Evolutionary conservation across 2,888 invertebrate genomes (phyloP), one percentile per base, ranked within the genome.

Genomic region (Vesta saturnalis): DNA sequence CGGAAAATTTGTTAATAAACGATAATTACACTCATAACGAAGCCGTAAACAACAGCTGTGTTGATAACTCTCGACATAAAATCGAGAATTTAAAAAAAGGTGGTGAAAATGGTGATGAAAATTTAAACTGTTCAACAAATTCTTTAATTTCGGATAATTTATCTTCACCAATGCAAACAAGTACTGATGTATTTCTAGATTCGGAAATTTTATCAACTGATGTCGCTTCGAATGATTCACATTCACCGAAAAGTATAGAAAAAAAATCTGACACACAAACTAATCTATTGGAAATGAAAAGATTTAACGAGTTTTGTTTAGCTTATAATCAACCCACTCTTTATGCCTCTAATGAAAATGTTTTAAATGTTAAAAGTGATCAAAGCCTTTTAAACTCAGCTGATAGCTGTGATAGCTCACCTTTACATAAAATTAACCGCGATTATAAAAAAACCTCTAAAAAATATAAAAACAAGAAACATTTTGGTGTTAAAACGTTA

Each of bases 401-500:
- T 1, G 82, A 81, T 14, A 83, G 83, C 70, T 82, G 83, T 70
- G 86, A 82, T 69, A 87, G 88, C 74, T 88, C 88, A 72, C 89
- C 89, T 8, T 84, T 88, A 60, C 88, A 88, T 81, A 83, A 86
- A 75, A 80, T 83, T 0, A 84, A 85, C 58, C 78, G 82, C 19
- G 83, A 82, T 60, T 82, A 82, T 67, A 83, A 83, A 65, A 86
- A 87, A 81, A 85, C 85, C 73, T 85, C 87, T 49, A 84, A 79
- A 73, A 76, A 79, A 84, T 85, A 85, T 84, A 74, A 80, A 70
- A 73, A 80, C 84, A 83, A 87, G 84, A 82, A 81, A 71, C 80
- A 84, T 47, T 85, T 87, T 83, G 87, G 85, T 78, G 88, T 89
- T 78, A 86, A 84, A 76, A 83, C 84, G 2, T 73, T 84, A 18